Evolutionary conservation across 2,797 vertebrate genomes (phyloP).

Genomic region (Borostomias antarcticus): DNA sequence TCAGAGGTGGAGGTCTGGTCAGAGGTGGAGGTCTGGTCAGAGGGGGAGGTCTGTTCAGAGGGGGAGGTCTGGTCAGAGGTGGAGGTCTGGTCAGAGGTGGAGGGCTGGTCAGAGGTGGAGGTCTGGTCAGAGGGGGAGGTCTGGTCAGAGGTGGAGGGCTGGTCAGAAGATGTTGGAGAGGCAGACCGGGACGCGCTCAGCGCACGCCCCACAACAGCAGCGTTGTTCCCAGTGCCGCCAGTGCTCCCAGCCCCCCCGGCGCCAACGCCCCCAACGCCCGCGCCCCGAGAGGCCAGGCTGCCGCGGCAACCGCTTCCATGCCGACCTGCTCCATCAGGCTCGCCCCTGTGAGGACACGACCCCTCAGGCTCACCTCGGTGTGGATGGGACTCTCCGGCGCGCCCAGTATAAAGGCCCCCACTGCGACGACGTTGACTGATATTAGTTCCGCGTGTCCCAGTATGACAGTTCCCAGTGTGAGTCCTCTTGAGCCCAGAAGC

Average conservation of each 20-base stretch:
- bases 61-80: too few relatives aligned
- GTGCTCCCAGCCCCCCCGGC: conserved; percentile 57
- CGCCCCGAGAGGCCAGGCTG: conserved; percentile 61
- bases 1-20: too few relatives aligned
- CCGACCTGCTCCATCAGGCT: conserved; percentile 63
- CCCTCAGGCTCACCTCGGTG: conserved; percentile 53
- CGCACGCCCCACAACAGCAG: conserved; percentile 35
- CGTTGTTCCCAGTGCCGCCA: conserved; percentile 54
- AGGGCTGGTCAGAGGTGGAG: too few relatives aligned
- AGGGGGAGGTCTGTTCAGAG: too few relatives aligned
- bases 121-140: too few relatives aligned
- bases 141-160: too few relatives aligned
- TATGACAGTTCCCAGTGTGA: conserved; percentile 13
- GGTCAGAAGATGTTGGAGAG: too few relatives aligned
- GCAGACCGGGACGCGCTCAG: too few relatives aligned
- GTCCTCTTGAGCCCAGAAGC: conserved; percentile 20
- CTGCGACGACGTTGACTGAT: conserved; percentile 44
- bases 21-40: too few relatives aligned
- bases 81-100: too few relatives aligned
- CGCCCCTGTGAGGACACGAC: conserved; percentile 50
- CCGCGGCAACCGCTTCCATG: conserved; percentile 69
- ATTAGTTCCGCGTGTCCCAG: conserved; percentile 41
- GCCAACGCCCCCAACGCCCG: conserved; percentile 63
- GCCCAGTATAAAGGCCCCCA: conserved; percentile 56
- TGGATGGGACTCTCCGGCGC: conserved; percentile 64